Base-by-base conservation (phyloP, 2,113 vertebrate species). In the Fulmarus glacialis region DNA sequence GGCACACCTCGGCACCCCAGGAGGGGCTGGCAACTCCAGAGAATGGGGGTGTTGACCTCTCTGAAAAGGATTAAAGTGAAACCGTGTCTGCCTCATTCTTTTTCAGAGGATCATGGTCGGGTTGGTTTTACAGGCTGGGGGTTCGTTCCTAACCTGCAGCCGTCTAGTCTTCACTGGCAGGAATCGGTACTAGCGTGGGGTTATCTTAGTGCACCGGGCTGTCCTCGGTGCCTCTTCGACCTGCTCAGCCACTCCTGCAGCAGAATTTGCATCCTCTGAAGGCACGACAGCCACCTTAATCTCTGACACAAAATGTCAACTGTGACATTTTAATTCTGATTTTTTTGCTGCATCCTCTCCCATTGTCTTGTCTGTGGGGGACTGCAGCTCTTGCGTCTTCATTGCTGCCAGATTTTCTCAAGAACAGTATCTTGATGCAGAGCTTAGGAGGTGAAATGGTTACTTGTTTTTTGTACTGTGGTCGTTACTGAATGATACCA, bases 51-150 rank as follows among this genome's bases (percentile, higher is more conserved):
- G 27, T 9, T 58, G 45, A 40, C 36, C 45, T 58, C 64, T 73
- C 30, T 12, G 52, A 17, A 40, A 36, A 70, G 73, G 62, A 68
- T 66, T 52, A 29, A 64, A 42, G 10, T 6, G 27, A 42, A 64
- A 32, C 56, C 2, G 0, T 64, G 72, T 4, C 48, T 52, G 58
- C 38, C n/a, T 32, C 3, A 0, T 16, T 71, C 11, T 20, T 42
- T 22, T 7, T 6, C 12, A 12, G 53, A 8, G 53, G 38, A 11
- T 40, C 0, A 0, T 2, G 1, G 2, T 36, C 0, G n/a, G 48
- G 32, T 58, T 32, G 56, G 29, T 14, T 64, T 40, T 18, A 1
- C 40, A 13, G 52, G 64, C 52, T 42, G 23, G 1, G 16, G 32
- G 32, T 20, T 63, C 1, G 1, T 30, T 66, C 52, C 45, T 21